Conservation (phyloP, 2,888 invertebrate genomes). For the Ormyrus labotus region DNA sequence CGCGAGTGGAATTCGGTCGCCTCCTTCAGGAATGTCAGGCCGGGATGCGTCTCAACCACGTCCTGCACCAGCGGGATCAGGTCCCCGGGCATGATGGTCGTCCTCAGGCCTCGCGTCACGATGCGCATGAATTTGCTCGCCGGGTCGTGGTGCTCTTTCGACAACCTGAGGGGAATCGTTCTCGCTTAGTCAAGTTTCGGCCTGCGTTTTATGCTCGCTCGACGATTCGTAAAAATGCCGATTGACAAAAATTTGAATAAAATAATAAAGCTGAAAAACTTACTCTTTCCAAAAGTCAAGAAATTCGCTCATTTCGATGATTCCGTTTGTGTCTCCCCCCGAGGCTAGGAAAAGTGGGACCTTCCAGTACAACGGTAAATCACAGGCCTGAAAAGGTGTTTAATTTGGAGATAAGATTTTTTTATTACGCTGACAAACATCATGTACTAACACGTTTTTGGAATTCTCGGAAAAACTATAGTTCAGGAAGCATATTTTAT, state of each 20-base stretch:
- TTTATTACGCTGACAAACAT: background rate
- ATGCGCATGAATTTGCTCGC: slow-evolving; percentile 93
- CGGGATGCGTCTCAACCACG: slow-evolving; percentile 99
- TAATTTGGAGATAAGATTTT: background rate
- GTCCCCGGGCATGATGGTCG: slow-evolving; percentile 89
- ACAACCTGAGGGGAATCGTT: slow-evolving; percentile 79
- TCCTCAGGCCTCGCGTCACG: slow-evolving; percentile 84
- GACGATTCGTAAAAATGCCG: too few relatives aligned
- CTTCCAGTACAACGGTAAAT: slow-evolving; percentile 97
- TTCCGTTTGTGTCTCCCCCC: slow-evolving; percentile 84
- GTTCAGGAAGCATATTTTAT: too few relatives aligned
- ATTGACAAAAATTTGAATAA: background rate
- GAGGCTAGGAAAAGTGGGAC: slow-evolving; percentile 94
- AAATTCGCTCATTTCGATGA: slow-evolving; percentile 88
- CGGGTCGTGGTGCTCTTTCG: slow-evolving; percentile 89
- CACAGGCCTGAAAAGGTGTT: slow-evolving; percentile 85
- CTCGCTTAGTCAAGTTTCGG: too few relatives aligned
- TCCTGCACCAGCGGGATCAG: slow-evolving; percentile 96
- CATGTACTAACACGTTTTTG: too few relatives aligned
- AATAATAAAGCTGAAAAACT: slow-evolving; percentile 68
- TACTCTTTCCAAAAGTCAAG: slow-evolving; percentile 96
- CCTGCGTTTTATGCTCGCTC: too few relatives aligned
- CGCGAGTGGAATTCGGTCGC: slow-evolving; percentile 99
- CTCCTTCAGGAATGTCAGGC: slow-evolving; percentile 96
- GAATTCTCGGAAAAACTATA: too few relatives aligned